Evolutionary conservation across 1,140 invertebrate genomes (phyloP).

Genomic region (Luehdorfia chinensis): DNA sequence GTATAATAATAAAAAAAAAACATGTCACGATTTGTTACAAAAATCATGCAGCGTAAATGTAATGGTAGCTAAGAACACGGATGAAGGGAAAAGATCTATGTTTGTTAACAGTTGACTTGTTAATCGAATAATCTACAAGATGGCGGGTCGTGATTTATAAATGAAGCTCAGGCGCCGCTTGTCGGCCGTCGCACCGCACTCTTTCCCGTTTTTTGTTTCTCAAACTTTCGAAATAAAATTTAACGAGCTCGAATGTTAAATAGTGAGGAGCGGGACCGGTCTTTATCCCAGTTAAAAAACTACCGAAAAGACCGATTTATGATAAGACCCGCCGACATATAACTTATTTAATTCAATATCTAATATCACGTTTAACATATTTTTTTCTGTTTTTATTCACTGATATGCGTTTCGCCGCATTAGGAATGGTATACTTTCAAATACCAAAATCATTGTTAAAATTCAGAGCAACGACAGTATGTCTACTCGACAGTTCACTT

Average conservation of each 20-base stretch:
- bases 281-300: background rate
- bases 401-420: too few species aligned
- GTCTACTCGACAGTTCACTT: too few species aligned
- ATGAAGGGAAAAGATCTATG: constrained; percentile 28
- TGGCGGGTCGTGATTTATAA: constrained; percentile 52
- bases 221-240: constrained; percentile 29
- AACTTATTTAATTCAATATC: too few species aligned
- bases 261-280: constrained; percentile 10
- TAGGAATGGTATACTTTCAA: too few species aligned
- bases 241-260: constrained; percentile 17
- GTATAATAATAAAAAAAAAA: background rate
- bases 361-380: too few species aligned
- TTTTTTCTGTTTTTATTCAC: too few species aligned
- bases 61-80: constrained; percentile 26
- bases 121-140: constrained; percentile 59
- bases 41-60: constrained; percentile 34
- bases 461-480: too few species aligned
- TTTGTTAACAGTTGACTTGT: constrained; percentile 48
- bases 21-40: constrained; percentile 16
- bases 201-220: constrained; percentile 21
- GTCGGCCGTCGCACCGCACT: constrained; percentile 20
- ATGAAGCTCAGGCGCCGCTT: constrained; percentile 47
- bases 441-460: too few species aligned
- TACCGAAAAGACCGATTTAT: constrained; percentile 10
- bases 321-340: background rate